Percentiles rank a stretch among this genome's conserved stretches.
These are phyloP conservation scores for Lonchura striata DNA, from an alignment of 2,113 vertebrate species.

Conservation along the genomic window DNA sequence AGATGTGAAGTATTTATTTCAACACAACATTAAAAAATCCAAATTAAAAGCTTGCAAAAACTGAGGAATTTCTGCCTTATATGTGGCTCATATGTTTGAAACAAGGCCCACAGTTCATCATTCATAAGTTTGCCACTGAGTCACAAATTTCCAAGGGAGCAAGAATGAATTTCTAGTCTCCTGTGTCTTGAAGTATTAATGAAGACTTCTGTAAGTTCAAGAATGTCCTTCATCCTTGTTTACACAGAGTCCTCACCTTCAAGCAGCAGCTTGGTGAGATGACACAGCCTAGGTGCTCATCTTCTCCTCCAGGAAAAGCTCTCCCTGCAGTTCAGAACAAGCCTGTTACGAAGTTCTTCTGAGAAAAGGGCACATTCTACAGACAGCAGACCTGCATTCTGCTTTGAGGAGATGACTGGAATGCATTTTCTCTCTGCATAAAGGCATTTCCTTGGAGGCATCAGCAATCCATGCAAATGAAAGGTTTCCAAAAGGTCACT, in stretches of 20 bases:
- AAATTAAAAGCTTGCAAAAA: not conserved
- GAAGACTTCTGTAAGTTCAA: not conserved
- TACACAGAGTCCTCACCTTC: not conserved
- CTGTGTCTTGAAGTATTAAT: not conserved
- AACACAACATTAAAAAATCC: not conserved
- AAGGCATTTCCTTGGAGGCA: not conserved
- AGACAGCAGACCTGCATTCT: not conserved
- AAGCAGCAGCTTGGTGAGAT: not conserved
- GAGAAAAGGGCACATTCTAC: not conserved
- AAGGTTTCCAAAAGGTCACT: slow-evolving; percentile 38
- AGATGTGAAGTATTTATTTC: not conserved
- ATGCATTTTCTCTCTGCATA: not conserved
- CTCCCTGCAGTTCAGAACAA: not conserved
- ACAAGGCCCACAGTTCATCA: not conserved
- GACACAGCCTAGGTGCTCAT: not conserved
- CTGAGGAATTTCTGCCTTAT: not conserved
- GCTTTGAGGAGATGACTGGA: not conserved
- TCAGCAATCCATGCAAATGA: slow-evolving; percentile 25
- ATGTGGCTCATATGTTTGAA: not conserved
- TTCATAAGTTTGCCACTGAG: not conserved
- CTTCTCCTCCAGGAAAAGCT: not conserved
- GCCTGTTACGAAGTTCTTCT: not conserved
- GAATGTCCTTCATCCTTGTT: not conserved
- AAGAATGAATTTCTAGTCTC: not conserved
- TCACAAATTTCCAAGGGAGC: not conserved